Conservation (phyloP, 2,797 vertebrate species). For the Salarias fasciatus region DNA sequence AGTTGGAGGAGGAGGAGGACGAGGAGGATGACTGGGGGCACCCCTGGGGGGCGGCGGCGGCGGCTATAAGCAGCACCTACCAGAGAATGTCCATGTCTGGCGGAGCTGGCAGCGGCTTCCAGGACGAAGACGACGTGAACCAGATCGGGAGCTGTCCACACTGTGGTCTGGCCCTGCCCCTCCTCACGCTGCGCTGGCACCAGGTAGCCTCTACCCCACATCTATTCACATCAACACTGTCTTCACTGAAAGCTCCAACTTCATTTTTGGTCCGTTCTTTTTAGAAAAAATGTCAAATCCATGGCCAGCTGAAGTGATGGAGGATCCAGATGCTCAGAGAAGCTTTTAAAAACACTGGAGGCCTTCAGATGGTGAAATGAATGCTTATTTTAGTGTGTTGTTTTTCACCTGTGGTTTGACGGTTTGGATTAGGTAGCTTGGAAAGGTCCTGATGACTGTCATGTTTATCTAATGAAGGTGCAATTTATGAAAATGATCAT, state of each 20-base stretch:
- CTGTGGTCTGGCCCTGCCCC: constrained; percentile 79
- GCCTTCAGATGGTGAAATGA: background rate
- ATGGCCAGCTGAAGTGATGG: constrained; percentile 41
- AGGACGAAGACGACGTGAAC: constrained; percentile 21
- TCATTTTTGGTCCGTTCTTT: constrained; percentile 8
- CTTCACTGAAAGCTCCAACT: fast-evolving
- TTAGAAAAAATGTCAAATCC: constrained; percentile 61
- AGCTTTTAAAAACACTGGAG: background rate
- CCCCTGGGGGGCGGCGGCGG: too few relatives aligned
- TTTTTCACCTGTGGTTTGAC: background rate
- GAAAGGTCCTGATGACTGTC: too few relatives aligned
- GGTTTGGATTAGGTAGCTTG: too few relatives aligned
- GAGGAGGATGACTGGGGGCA: background rate
- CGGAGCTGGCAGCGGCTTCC: too few relatives aligned
- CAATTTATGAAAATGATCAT: too few relatives aligned
- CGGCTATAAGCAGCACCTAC: too few relatives aligned
- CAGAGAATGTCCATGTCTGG: too few relatives aligned
- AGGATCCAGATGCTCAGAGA: background rate
- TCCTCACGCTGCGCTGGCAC: constrained; percentile 73
- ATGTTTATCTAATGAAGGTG: too few relatives aligned
- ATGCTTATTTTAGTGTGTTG: background rate
- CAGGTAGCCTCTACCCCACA: constrained; percentile 54
- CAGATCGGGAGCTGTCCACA: constrained; percentile 71
- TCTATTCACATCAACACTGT: background rate
- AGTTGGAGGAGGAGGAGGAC: constrained; percentile 9